Conservation (phyloP, 37 sponge, comb jelly and placozoan genomes). For the Spongilla lacustris region DNA sequence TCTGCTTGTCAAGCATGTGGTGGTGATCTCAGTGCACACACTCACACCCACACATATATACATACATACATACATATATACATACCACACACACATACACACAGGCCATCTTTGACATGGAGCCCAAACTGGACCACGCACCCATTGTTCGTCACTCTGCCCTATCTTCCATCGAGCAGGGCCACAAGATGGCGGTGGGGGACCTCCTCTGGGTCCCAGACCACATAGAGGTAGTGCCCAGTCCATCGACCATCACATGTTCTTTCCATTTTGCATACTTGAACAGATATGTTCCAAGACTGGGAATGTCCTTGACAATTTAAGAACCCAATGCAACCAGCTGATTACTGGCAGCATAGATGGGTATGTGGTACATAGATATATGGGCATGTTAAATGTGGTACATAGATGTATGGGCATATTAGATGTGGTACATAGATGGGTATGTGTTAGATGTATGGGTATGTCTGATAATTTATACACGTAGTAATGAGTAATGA, state of each 20-base stretch:
- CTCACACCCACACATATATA: slow-evolving; percentile 45
- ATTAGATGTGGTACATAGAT: slow-evolving; percentile 23
- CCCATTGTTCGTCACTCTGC: slow-evolving; percentile 87
- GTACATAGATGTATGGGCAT: too few relatives aligned
- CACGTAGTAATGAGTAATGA: too few relatives aligned
- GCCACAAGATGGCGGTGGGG: slow-evolving; percentile 79
- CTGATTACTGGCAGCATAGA: slow-evolving; percentile 60
- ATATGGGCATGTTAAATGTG: too few relatives aligned
- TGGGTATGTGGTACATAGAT: too few relatives aligned
- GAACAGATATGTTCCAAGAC: slow-evolving; percentile 54
- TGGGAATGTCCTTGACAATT: slow-evolving; percentile 27
- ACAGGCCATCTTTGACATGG: slow-evolving; percentile 83
- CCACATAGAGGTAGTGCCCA: slow-evolving; percentile 80
- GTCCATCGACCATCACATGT: background rate
- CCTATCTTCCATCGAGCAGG: slow-evolving; percentile 81
- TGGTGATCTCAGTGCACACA: too few relatives aligned
- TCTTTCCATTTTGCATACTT: background rate
- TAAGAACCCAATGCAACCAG: slow-evolving; percentile 59
- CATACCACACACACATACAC: slow-evolving; percentile 30
- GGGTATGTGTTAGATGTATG: slow-evolving; percentile 57
- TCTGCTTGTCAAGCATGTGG: too few relatives aligned
- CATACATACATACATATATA: slow-evolving; percentile 52
- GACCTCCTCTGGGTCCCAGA: slow-evolving; percentile 94
- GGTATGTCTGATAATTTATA: too few relatives aligned
- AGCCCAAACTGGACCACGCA: slow-evolving; percentile 79